These are phyloP conservation scores for Papilio dardanus DNA, from an alignment of 1,140 invertebrate genomes.

Conservation along the genomic window DNA sequence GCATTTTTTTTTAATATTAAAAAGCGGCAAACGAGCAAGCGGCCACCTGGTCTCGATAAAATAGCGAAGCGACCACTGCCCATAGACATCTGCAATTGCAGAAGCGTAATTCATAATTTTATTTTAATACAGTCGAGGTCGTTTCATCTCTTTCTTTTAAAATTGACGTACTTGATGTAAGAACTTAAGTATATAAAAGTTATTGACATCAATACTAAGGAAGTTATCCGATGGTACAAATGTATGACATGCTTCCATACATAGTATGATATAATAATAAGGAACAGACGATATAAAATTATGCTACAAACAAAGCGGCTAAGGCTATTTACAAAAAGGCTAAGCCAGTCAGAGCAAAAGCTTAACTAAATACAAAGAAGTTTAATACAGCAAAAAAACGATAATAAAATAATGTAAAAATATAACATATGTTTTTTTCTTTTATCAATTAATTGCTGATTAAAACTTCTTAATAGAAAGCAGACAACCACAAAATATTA, in stretches of 20 bases:
- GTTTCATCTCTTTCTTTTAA: neutral
- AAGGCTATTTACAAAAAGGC: conserved; percentile 1
- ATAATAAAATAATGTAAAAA: neutral
- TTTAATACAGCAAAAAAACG: neutral
- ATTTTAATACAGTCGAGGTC: no score
- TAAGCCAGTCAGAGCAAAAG: neutral
- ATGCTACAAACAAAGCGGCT: neutral
- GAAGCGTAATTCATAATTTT: no score
- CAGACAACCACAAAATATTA: conserved; percentile 2
- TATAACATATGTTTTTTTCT: no score
- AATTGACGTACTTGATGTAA: neutral
- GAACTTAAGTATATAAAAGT: neutral
- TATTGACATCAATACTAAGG: conserved; percentile 1
- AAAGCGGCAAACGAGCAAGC: no score
- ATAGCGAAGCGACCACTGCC: no score
- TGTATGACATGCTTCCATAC: conserved; percentile 18
- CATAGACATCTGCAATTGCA: no score
- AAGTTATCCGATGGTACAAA: neutral
- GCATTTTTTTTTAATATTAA: no score
- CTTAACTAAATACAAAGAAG: neutral
- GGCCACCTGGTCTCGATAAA: no score
- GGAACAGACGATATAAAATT: neutral
- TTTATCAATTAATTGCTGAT: conserved; percentile 21
- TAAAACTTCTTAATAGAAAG: conserved; percentile 4
- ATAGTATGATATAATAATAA: neutral